Base-by-base conservation (phyloP, 2,113 vertebrate genomes). In the Oostethus manadensis region DNA sequence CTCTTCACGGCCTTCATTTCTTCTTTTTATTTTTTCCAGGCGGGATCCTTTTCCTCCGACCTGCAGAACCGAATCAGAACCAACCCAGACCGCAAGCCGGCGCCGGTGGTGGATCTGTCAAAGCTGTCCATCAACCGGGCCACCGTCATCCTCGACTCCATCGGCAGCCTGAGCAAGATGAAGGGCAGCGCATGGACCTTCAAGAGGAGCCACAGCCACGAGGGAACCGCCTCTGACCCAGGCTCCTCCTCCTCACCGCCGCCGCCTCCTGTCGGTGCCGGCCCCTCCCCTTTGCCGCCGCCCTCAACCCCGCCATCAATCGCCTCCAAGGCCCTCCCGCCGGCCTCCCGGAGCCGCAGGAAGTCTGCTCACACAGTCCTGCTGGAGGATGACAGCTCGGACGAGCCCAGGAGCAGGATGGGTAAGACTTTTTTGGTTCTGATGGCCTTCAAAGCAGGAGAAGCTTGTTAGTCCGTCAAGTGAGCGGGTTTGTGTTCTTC, bases 91-190 rank as follows among this genome's bases (percentile, higher is more conserved):
- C 81, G 82, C 5, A 89, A 84, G 54, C 75, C 55, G 8, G 82
- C 76, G 1, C 56, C 84, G 1, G 78, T 78, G 51, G 66, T 86
- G 62, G 86, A 90, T 73, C 67, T 87, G 55, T 88, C 84, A 53
- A 82, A 88, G 57, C 76, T 88, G 71, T 86, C 89, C 20, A 79
- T 89, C 58, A 91, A 90, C 65, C 84, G 91, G 49, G 90, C 93
- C 74, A 93, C 93, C 0, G 85, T 96, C 72, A 94, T 96, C 70
- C 92, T 96, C 53, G 93, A 88, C 87, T 96, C 94, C 82, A 95
- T 96, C 8, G 93, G 93, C 73, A 96, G 94, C 79, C 89, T 95
- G 62, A 95, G 94, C 60, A 94, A 94, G 80, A 88, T 95, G 84
- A 89, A 76, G 57, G 85, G 90, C 35, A 92, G 90, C 66, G 86